Base-by-base conservation (phyloP, 2,797 vertebrate species). In the Nasua narica region DNA sequence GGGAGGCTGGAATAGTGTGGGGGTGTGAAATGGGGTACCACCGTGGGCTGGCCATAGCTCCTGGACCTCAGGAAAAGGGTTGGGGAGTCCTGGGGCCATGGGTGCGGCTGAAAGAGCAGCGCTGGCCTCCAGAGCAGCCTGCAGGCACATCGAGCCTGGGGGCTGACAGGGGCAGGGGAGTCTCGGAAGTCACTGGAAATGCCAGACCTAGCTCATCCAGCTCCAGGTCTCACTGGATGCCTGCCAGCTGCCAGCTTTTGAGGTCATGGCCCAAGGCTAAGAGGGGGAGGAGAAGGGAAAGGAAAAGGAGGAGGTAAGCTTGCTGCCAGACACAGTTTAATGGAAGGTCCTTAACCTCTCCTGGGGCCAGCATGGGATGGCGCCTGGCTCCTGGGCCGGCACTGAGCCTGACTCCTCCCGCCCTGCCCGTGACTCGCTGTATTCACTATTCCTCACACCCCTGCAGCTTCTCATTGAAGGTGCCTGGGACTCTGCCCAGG, bases 201-300 rank as follows among this genome's bases (percentile, higher is more conserved):
- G 54, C 60, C 89, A 96, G 91, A 56, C 83, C 65, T 11, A 52
- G 78, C 46, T 93, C 18, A 0, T 88, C 62, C 43, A 83, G 40
- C 54, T 35, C 65, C 8, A 13, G 35, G 50, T 91, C 89, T 86
- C 35, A 15, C 37, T 96, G 86, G 93, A 92, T 13, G 23, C 74
- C 82, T 76, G 74, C 91, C 95, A 93, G 69, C 82, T 81, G 62
- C 82, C 92, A 35, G 88, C 29, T 81, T 94, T 83, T 27, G 88
- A 90, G 62, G 69, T 54, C 60, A 35, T 25, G 21, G 56, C 32
- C 83, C 37, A 32, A 50, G 48, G 32, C 79, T n/a, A n/a, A 70
- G 79, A 79, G 14, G 9, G n/a, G 62, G 60, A 54, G 62, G 37
- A 21, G 5, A 13, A 46, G 78, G 43, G 70, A 58, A 29, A 40